Evolutionary conservation across 2,113 vertebrate genomes (phyloP).

Genomic region (Nesoenas mayeri): DNA sequence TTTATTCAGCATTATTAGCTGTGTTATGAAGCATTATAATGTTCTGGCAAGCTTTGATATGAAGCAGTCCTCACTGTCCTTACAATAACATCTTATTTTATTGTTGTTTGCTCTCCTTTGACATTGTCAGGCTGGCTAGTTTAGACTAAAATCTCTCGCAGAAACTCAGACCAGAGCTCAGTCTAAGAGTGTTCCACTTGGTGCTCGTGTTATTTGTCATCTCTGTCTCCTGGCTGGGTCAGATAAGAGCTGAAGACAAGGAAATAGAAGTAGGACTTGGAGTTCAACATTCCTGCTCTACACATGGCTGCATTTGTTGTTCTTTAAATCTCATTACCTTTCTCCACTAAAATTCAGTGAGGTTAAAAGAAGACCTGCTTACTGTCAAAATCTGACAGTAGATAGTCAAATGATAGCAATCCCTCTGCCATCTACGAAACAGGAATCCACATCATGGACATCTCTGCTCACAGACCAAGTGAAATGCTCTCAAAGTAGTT

Average conservation of each 20-base stretch:
- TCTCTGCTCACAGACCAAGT: neutral
- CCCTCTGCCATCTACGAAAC: neutral
- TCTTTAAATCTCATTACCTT: neutral
- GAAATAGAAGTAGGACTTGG: neutral
- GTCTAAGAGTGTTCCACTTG: neutral
- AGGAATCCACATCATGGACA: neutral
- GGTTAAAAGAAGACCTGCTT: neutral
- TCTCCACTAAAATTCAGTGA: neutral
- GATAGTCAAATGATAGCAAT: neutral
- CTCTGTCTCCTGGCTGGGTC: neutral
- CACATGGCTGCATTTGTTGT: neutral
- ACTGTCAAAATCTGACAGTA: neutral
- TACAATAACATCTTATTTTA: neutral
- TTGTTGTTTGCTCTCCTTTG: neutral
- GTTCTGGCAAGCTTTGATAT: neutral
- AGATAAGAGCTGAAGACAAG: neutral
- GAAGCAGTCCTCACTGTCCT: neutral
- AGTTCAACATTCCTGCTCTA: neutral
- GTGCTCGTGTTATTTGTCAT: neutral
- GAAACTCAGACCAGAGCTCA: neutral
- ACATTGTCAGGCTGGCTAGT: neutral
- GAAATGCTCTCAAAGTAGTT: neutral
- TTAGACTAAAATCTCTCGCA: neutral
- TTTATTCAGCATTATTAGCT: conserved; percentile 11
- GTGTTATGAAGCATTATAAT: neutral